phyloP scores from a whole-genome alignment of 1,140 invertebrate genomes.

The Stegodyphus mimosarum region DNA sequence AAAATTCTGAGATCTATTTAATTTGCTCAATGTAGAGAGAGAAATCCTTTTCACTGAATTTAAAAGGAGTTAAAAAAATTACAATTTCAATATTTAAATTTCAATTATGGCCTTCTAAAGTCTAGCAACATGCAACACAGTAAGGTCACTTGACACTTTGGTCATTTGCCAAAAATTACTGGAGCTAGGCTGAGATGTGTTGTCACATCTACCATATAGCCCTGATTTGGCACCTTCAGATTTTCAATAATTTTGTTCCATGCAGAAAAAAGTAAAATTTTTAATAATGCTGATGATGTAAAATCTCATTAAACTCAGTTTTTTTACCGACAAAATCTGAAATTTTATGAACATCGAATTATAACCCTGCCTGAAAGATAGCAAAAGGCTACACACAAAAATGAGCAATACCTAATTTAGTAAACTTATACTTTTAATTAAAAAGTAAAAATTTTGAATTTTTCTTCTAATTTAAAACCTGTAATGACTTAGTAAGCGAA shows the following conservation, averaged over 20 bases:
- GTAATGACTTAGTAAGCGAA: neutral
- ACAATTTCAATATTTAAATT: no score
- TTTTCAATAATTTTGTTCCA: neutral
- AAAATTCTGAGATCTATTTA: no score
- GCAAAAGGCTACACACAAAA: neutral
- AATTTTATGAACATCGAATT: neutral
- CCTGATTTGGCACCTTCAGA: neutral
- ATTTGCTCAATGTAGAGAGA: no score
- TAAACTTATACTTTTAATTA: neutral
- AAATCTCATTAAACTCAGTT: neutral
- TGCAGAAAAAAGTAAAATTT: neutral
- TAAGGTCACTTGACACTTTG: neutral
- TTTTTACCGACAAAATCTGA: neutral
- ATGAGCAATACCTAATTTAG: neutral
- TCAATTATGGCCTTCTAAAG: no score
- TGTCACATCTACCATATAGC: neutral
- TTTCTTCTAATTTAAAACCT: neutral
- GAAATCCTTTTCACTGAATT: no score
- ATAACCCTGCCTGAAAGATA: neutral
- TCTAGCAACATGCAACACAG: no score
- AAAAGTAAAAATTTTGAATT: neutral
- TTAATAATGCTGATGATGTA: neutral
- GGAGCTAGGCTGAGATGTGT: neutral
- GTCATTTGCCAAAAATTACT: neutral
- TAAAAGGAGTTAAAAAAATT: no score